Base-by-base conservation (phyloP, 2,888 invertebrate genomes). In the Hecatera dysodea region DNA sequence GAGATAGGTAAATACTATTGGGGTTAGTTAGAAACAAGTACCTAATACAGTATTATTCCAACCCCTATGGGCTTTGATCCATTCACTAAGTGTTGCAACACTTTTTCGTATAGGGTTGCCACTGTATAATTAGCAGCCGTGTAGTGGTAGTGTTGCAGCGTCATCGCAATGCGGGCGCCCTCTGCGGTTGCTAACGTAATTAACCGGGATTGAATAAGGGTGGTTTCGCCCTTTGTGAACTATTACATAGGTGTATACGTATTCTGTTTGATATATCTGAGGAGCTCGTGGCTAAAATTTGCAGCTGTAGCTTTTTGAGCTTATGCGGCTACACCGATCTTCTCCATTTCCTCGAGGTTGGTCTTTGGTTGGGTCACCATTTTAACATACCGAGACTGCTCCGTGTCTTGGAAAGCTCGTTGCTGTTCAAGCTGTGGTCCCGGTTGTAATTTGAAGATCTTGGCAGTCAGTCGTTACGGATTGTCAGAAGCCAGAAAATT, bases 101-200 rank as follows among this genome's bases (percentile, higher is more conserved):
- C 39, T 33, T 78, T 52, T 68, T 24, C 48, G 9, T 29, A 73
- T 56, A 44, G 8, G 19, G 12, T 24, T 61, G 17, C 22, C 27
- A 46, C 52, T 44, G 17, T 33, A 27, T 75, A 80, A 75, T 75
- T 80, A 52, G 27, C 39, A 19, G 19, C 15, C 44, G 50, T 75
- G 33, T 60, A 55, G 66, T 39, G 48, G 53, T 29, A 39, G 56
- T 60, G 48, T 67, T 46, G 67, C 76, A 61, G 29, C 67, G 55
- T 44, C 44, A 60, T 56, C 11, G 22, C 11, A 42, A 53, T 72
- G 50, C 36, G 57, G 66, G 75, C 39, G 61, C 55, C 36, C 29
- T 44, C 36, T 60, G 76, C 24, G 50, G 60, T 50, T 44, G 29
- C 36, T 15, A 27, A 55, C 50, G 22, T 67, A 66, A 50, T 66